phyloP scores from a whole-genome alignment of 2,888 invertebrate genomes.

The Macroteleia sp. region DNA sequence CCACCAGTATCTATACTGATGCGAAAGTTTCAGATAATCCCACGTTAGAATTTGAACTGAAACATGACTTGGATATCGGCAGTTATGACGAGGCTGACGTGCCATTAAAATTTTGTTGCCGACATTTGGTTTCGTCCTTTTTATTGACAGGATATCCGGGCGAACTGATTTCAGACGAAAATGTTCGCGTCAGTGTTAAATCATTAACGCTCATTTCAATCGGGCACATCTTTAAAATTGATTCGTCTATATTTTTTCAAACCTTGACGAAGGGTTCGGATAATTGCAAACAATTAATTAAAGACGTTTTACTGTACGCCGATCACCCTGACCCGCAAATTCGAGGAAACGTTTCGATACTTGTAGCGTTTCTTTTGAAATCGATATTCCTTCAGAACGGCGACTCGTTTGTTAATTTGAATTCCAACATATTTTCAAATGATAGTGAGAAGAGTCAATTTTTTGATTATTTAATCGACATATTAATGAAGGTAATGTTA shows the following conservation, averaged over 20 bases:
- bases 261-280: conserved; percentile 81
- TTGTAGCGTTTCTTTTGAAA: conserved; percentile 88
- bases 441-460: conserved; percentile 71
- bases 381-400: conserved; percentile 86
- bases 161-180: conserved; percentile 88
- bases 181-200: conserved; percentile 95
- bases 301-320: conserved; percentile 89
- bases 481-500: conserved; percentile 86
- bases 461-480: conserved; percentile 85
- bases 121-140: conserved; percentile 90
- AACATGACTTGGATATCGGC: conserved; percentile 86
- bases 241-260: conserved; percentile 89
- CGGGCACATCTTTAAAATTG: conserved; percentile 89
- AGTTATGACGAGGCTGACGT: conserved; percentile 87
- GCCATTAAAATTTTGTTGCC: conserved; percentile 89
- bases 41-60: conserved; percentile 54
- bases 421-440: conserved; percentile 38
- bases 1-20: too few relatives aligned
- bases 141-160: conserved; percentile 88
- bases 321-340: conserved; percentile 93
- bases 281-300: conserved; percentile 86
- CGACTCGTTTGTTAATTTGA: conserved; percentile 85
- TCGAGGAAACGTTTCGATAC: conserved; percentile 88
- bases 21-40: conserved; percentile 69
- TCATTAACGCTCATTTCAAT: conserved; percentile 93